Conservation (phyloP, 1,140 invertebrate species). For the Zaprionus nigranus region DNA sequence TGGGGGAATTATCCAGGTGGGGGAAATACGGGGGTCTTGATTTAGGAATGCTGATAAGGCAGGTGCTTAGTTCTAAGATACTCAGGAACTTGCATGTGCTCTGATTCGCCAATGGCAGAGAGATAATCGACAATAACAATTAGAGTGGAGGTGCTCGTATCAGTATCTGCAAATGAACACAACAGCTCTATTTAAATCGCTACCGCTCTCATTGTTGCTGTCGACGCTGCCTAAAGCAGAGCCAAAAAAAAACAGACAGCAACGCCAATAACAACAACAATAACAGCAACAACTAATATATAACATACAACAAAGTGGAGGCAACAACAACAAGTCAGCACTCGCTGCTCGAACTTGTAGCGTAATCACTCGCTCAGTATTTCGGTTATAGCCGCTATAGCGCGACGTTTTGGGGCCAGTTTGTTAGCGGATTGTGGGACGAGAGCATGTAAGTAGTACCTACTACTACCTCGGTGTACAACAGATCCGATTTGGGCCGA, state of each 20-base stretch:
- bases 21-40: neutral
- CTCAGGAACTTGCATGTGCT: neutral
- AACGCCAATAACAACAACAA: neutral
- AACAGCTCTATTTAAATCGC: conserved; percentile 47
- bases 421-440: conserved; percentile 65
- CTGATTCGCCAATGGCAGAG: conserved; percentile 1
- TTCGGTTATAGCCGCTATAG: conserved; percentile 65
- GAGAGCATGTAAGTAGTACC: conserved; percentile 64
- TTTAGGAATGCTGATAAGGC: conserved; percentile 9
- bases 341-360: conserved; percentile 56
- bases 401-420: conserved; percentile 60
- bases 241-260: conserved; percentile 8
- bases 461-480: neutral
- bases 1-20: neutral
- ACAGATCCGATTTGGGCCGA: neutral
- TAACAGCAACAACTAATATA: neutral
- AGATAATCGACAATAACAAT: conserved; percentile 40
- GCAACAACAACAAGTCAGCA: conserved; percentile 24
- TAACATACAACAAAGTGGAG: neutral
- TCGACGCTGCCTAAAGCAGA: conserved; percentile 1
- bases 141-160: conserved; percentile 28
- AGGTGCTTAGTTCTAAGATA: conserved; percentile 12
- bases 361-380: conserved; percentile 61
- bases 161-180: conserved; percentile 38
- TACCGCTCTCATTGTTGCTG: neutral